Evolutionary conservation across 2,888 invertebrate genomes (phyloP), one percentile per base, ranked within the genome.

Genomic region (Terebella lapidaria): DNA sequence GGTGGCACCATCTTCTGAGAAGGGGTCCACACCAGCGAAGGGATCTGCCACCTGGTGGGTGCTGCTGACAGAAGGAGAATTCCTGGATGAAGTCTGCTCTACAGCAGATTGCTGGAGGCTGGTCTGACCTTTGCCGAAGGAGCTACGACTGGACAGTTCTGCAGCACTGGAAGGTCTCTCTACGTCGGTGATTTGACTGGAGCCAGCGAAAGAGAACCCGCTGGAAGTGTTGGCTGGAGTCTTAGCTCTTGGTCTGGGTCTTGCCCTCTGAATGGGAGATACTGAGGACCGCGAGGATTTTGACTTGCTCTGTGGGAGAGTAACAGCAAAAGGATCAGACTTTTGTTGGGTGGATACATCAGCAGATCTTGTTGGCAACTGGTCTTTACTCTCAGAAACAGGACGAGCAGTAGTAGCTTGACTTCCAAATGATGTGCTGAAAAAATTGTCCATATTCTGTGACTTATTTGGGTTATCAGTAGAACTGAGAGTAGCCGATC

Each of bases 11-110:
- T 57, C 57, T 18, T 27, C 25, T 15, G 51, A 29, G 25, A 57
- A 57, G 25, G 57, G 57, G 25, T 57, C 57, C 22, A 57, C 57
- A 18, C 52, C 28, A n/a, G 26, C 28, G 22, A 57, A 57, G 4
- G 57, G 57, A 25, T 57, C 57, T 24, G 29, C 28, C 20, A 27
- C 57, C n/a, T 25, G 28, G 1, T 29, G 28, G 26, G 24, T 52
- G 25, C 24, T 5, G 52, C 26, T 29, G 2, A 52, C 52, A 22
- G 30, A 57, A 10, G 57, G 57, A n/a, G 45, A 45, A n/a, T 25
- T 46, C 2, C 26, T 25, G 10, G 10, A 55, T 5, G 2, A n/a
- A 10, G 22, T 49, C 35, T 18, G 35, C 18, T 10, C 18, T 22
- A 5, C 22, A 24, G 49, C 49, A 35, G 42, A 35, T 10, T 35